Conservation (phyloP, 2,888 invertebrate genomes). For the Strigamia transsilvanica region DNA sequence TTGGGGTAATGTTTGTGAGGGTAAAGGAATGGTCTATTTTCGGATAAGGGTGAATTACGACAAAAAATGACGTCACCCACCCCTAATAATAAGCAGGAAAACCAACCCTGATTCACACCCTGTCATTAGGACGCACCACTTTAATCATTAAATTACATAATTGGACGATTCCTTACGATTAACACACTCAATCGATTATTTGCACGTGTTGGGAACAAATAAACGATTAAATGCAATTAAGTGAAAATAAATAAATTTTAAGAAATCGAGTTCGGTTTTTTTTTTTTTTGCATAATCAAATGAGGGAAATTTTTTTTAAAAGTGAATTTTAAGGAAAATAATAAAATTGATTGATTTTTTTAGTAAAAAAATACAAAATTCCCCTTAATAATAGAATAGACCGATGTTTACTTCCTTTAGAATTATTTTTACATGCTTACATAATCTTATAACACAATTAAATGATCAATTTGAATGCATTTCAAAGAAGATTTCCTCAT, state of each 20-base stretch:
- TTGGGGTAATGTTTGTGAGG: conserved; percentile 1
- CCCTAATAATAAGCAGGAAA: not conserved
- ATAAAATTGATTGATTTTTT: not conserved
- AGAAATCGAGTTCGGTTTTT: too few species aligned
- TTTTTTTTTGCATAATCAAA: too few species aligned
- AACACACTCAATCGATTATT: not conserved
- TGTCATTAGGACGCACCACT: not conserved
- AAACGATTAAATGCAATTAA: not conserved
- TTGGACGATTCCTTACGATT: not conserved
- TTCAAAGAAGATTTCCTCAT: not conserved
- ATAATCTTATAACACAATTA: not conserved
- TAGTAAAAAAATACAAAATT: too few species aligned
- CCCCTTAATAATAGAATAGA: not conserved
- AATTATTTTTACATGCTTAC: not conserved
- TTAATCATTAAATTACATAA: conserved; percentile 4
- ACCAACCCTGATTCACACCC: conserved; percentile 36
- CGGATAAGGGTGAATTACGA: not conserved
- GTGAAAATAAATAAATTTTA: too few species aligned
- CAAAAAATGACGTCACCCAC: not conserved
- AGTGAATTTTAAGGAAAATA: too few species aligned
- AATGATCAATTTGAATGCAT: not conserved
- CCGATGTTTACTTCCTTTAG: not conserved
- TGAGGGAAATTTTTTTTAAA: too few species aligned
- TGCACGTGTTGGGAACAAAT: not conserved
- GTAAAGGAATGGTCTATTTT: not conserved